These are phyloP conservation scores for Mastacembelus armatus DNA, from an alignment of 2,797 vertebrate species.

Conservation along the genomic window DNA sequence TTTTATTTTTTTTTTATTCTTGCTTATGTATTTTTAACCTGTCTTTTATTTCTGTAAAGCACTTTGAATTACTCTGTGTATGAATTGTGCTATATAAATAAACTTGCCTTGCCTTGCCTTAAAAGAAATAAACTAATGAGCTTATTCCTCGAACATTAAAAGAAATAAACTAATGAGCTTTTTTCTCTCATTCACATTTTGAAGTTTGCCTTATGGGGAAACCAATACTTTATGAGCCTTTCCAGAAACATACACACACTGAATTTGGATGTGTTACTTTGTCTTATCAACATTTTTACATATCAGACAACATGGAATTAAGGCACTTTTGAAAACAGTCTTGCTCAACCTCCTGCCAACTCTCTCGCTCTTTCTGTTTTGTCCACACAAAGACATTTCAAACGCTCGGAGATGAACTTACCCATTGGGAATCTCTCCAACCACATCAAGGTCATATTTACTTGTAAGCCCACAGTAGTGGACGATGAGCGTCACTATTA, in stretches of 20 bases:
- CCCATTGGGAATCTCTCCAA: conserved; percentile 92
- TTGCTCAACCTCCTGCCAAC: not conserved
- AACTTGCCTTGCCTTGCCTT: too few species aligned
- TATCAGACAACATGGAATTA: conserved; percentile 15
- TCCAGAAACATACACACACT: too few species aligned
- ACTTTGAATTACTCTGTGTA: too few species aligned
- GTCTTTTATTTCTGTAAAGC: too few species aligned
- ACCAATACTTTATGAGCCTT: too few species aligned
- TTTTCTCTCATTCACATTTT: too few species aligned
- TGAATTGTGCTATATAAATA: too few species aligned
- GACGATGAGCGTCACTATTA: conserved; percentile 87
- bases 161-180: too few species aligned
- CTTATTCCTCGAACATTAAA: too few species aligned
- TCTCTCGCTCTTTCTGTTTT: conserved; percentile 1
- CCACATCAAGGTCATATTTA: conserved; percentile 84
- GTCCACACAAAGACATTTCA: not conserved
- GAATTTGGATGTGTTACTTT: not conserved
- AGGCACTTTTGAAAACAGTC: not conserved
- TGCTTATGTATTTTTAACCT: too few species aligned
- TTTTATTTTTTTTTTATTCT: too few species aligned
- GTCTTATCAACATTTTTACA: conserved; percentile 10
- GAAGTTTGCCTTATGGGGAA: too few species aligned
- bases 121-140: not conserved
- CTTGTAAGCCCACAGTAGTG: conserved; percentile 77
- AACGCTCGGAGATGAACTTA: conserved; percentile 73